A percentile compares a stretch with the other conserved stretches of the same genome.
These are phyloP conservation scores for Dicaeum eximium DNA, from an alignment of 2,113 vertebrate species.

Conservation along the genomic window DNA sequence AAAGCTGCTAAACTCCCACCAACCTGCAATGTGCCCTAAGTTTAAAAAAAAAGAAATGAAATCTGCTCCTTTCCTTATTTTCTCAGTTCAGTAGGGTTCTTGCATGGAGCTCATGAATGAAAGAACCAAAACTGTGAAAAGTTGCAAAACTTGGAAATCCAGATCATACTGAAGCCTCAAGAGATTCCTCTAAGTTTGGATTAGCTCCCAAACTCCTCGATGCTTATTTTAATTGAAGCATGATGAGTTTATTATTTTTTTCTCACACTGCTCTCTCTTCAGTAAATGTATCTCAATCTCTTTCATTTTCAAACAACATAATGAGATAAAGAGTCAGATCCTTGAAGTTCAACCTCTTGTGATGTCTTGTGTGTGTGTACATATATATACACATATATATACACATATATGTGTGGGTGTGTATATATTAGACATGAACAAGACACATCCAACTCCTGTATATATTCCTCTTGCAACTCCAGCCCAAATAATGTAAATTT, in stretches of 20 bases:
- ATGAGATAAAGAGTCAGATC: neutral
- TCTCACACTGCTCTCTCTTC: neutral
- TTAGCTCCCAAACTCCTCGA: neutral
- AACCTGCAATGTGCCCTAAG: neutral
- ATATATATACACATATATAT: too few species aligned
- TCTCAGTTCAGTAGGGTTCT: neutral
- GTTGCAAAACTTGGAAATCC: neutral
- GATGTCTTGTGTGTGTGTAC: neutral
- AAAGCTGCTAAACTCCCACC: neutral
- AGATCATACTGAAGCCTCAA: neutral
- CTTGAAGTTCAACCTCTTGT: neutral
- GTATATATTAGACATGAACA: too few species aligned
- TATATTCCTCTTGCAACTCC: neutral
- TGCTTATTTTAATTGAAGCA: neutral
- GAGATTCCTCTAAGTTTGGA: neutral
- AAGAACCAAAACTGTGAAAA: neutral
- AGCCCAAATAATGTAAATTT: neutral
- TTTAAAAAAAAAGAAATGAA: neutral
- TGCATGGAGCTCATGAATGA: neutral
- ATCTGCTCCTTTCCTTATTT: neutral
- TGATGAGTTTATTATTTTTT: neutral
- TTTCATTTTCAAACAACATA: neutral
- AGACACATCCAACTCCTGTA: too few species aligned
- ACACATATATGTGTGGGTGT: neutral
- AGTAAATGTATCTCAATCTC: neutral